A percentile compares a stretch with the other conserved stretches of the same genome.
Evolutionary conservation across 2,113 vertebrate genomes (phyloP).

Genomic region (Sinocyclocheilus maitianheensis): DNA sequence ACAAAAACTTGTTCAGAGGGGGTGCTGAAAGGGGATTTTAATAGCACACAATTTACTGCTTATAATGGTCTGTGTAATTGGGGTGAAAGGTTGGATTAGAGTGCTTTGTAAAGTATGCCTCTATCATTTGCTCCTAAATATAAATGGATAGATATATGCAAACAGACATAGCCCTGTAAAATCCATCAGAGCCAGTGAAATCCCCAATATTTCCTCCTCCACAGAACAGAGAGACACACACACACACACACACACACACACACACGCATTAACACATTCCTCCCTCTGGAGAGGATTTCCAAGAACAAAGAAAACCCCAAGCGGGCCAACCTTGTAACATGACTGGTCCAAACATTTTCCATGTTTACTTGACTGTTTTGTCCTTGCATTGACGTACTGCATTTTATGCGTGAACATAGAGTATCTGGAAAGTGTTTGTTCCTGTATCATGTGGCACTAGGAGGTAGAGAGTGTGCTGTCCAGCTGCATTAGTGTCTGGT

Average conservation of each 20-base stretch:
- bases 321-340: conserved; percentile 13
- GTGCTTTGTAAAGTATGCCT: conserved; percentile 19
- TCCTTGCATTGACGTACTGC: neutral
- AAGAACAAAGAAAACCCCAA: conserved; percentile 43
- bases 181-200: conserved; percentile 30
- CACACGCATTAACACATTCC: conserved; percentile 27
- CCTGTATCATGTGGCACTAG: neutral
- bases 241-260: neutral
- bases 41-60: neutral
- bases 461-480: neutral
- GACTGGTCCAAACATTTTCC: conserved; percentile 14
- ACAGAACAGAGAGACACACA: neutral
- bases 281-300: conserved; percentile 20
- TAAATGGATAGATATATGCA: conserved; percentile 19
- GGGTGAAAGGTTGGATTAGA: conserved; percentile 2
- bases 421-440: conserved; percentile 18
- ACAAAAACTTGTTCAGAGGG: neutral
- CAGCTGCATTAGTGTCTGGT: neutral
- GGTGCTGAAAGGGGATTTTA: neutral
- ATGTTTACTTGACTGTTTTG: conserved; percentile 13
- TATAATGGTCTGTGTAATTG: neutral
- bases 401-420: neutral
- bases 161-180: conserved; percentile 15
- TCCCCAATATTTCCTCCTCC: conserved; percentile 8
- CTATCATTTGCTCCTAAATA: neutral